phyloP scores from a whole-genome alignment of 2,888 invertebrate species.

The Drosophila kokeensis region DNA sequence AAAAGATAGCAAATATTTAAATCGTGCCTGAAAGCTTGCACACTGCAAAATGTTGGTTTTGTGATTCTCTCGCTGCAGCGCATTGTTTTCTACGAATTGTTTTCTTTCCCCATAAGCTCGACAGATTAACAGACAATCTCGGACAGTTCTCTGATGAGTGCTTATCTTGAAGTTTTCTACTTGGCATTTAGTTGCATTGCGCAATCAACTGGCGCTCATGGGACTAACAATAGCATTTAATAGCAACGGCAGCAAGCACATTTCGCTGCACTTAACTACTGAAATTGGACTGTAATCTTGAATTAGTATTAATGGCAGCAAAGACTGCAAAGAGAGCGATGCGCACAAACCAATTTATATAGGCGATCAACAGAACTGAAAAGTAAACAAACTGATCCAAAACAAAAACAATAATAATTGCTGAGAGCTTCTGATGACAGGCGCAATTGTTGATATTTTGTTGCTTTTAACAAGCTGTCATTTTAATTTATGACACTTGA shows the following conservation, averaged over 20 bases:
- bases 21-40: not conserved
- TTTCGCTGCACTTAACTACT: not conserved
- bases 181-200: slow-evolving; percentile 29
- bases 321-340: slow-evolving; percentile 15
- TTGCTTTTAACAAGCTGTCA: slow-evolving; percentile 17
- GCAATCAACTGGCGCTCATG: slow-evolving; percentile 11
- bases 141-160: not conserved
- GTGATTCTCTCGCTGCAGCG: not conserved
- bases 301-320: slow-evolving; percentile 19
- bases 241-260: slow-evolving; percentile 1
- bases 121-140: not conserved
- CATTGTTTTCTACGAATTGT: not conserved
- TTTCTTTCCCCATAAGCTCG: not conserved
- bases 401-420: slow-evolving; percentile 35
- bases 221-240: slow-evolving; percentile 16
- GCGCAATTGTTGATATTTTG: slow-evolving; percentile 22
- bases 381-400: slow-evolving; percentile 11
- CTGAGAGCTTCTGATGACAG: slow-evolving; percentile 12
- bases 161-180: slow-evolving; percentile 6
- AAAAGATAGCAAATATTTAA: not conserved
- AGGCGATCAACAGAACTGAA: slow-evolving; percentile 31
- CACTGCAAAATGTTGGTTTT: not conserved
- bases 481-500: slow-evolving; percentile 38
- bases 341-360: slow-evolving; percentile 44
- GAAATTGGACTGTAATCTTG: slow-evolving; percentile 26